Conservation (phyloP, 2,797 vertebrate genomes). For the Peromyscus aztecus region DNA sequence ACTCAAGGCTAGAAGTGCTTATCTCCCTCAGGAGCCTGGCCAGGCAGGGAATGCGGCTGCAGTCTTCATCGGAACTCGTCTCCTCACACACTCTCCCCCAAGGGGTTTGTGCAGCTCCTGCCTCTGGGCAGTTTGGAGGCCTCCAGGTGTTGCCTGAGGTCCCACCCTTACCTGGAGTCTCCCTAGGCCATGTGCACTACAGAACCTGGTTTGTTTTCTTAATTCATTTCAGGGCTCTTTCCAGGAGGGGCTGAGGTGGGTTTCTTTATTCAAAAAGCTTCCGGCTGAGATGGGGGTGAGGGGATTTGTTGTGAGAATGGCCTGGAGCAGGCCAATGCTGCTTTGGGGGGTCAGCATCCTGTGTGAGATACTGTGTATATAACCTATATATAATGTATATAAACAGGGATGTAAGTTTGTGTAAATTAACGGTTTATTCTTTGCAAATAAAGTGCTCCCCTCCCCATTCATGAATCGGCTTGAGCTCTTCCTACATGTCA, state of each 20-base stretch:
- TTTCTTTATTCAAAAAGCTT: constrained; percentile 66
- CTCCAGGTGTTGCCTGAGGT: not conserved
- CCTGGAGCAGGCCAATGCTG: constrained; percentile 72
- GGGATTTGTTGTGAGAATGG: constrained; percentile 50
- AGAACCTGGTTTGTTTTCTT: constrained; percentile 29
- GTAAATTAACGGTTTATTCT: constrained; percentile 87
- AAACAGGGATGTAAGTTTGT: constrained; percentile 89
- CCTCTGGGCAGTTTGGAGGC: constrained; percentile 52
- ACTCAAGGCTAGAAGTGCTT: constrained; percentile 47
- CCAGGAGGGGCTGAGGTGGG: not conserved
- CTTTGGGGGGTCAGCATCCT: constrained; percentile 72
- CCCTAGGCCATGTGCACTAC: not conserved
- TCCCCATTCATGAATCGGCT: constrained; percentile 55
- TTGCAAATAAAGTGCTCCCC: constrained; percentile 85
- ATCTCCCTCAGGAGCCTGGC: constrained; percentile 20
- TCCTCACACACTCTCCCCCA: not conserved
- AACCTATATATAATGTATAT: constrained; percentile 89
- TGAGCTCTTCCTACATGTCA: constrained; percentile 19
- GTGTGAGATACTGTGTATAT: constrained; percentile 85
- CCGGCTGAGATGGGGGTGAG: constrained; percentile 17
- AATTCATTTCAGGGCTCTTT: constrained; percentile 59
- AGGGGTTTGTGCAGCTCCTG: not conserved
- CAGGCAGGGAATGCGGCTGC: not conserved
- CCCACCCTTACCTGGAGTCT: not conserved
- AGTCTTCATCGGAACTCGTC: not conserved